Conservation (phyloP, 1,140 invertebrate species). For the Trichonephila clavata region DNA sequence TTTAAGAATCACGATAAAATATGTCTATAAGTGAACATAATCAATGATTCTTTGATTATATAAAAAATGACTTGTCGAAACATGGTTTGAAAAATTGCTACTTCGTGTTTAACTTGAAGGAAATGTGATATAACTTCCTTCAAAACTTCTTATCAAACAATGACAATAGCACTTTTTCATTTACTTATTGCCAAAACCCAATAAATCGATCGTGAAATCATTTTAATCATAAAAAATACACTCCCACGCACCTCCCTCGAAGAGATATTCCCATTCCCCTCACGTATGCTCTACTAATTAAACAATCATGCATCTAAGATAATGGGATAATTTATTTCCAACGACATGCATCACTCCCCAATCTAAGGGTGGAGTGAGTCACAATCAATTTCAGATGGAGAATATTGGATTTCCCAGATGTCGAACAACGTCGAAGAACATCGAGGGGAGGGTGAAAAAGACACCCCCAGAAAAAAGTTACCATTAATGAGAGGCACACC, state of each 20-base stretch:
- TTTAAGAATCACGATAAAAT: too few species aligned
- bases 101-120: too few species aligned
- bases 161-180: background rate
- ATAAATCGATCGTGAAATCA: background rate
- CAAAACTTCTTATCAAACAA: background rate
- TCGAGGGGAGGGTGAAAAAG: background rate
- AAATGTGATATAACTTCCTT: background rate
- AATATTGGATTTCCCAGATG: slow-evolving; percentile 48
- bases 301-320: slow-evolving; percentile 30
- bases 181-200: background rate
- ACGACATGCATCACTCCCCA: slow-evolving; percentile 29
- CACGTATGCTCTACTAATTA: slow-evolving; percentile 4
- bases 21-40: too few species aligned
- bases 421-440: slow-evolving; percentile 11
- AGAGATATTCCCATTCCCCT: background rate
- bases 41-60: too few species aligned
- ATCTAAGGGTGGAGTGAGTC: slow-evolving; percentile 12
- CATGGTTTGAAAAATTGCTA: too few species aligned
- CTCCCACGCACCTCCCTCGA: background rate
- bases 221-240: background rate
- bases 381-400: slow-evolving; percentile 48
- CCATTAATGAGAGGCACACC: slow-evolving; percentile 42
- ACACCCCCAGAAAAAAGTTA: background rate
- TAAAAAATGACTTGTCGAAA: too few species aligned
- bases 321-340: slow-evolving; percentile 35